Evolutionary conservation across 2,797 vertebrate species (phyloP).

Genomic region (Oryzias sinensis): DNA sequence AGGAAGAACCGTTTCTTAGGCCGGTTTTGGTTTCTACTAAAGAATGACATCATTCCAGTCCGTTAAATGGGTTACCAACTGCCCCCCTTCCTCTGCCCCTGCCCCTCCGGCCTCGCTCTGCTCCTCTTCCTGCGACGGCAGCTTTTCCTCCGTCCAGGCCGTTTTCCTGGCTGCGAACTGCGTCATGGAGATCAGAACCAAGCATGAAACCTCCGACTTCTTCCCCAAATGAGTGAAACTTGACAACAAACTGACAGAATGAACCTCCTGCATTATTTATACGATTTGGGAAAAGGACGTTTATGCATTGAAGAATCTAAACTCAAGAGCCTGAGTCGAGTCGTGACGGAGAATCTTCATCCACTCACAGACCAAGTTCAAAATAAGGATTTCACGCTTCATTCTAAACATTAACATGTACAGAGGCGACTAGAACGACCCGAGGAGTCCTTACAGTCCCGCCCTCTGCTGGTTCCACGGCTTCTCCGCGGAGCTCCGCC

Average conservation of each 20-base stretch:
- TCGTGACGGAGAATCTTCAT: too few species aligned
- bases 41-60: slow-evolving; percentile 1
- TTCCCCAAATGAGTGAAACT: too few species aligned
- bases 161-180: slow-evolving; percentile 97
- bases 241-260: too few species aligned
- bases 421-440: neutral
- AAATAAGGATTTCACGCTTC: too few species aligned
- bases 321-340: too few species aligned
- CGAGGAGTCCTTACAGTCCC: slow-evolving; percentile 87
- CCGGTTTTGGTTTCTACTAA: slow-evolving; percentile 2
- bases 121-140: slow-evolving; percentile 86
- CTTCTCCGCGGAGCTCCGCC: slow-evolving; percentile 87
- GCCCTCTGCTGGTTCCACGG: slow-evolving; percentile 89
- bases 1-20: slow-evolving; percentile 13
- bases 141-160: slow-evolving; percentile 89
- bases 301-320: too few species aligned
- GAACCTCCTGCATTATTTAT: too few species aligned
- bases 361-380: too few species aligned
- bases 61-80: slow-evolving; percentile 62
- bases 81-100: slow-evolving; percentile 92
- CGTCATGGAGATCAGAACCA: neutral
- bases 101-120: slow-evolving; percentile 90
- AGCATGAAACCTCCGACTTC: neutral
- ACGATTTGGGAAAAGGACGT: too few species aligned
- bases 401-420: neutral